phyloP scores from a whole-genome alignment of 1,140 invertebrate genomes.

The Rhyacophila brunnea region DNA sequence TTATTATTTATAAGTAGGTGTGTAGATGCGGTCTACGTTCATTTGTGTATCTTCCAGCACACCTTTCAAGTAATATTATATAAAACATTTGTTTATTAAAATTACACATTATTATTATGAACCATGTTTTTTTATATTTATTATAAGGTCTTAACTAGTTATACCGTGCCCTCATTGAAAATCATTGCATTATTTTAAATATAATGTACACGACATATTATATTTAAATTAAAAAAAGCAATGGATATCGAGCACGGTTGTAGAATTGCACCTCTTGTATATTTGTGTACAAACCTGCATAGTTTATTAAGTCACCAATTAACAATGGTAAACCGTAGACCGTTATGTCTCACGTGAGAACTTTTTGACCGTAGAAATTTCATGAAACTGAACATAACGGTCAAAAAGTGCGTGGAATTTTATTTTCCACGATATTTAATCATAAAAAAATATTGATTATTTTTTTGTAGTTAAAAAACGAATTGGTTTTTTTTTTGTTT shows the following conservation, averaged over 20 bases:
- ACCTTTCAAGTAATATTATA: constrained; percentile 32
- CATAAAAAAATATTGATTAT: too few relatives aligned
- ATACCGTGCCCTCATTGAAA: constrained; percentile 36
- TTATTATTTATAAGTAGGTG: constrained; percentile 28
- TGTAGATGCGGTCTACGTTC: constrained; percentile 30
- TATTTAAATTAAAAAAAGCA: not conserved
- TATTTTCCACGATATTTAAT: too few relatives aligned
- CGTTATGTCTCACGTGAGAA: too few relatives aligned
- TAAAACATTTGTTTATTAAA: constrained; percentile 34
- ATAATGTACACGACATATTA: too few relatives aligned
- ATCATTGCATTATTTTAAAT: not conserved
- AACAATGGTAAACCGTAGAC: too few relatives aligned
- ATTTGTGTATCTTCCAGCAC: constrained; percentile 31
- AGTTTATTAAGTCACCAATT: too few relatives aligned
- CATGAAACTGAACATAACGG: too few relatives aligned
- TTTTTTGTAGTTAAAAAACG: too few relatives aligned
- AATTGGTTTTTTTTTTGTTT: too few relatives aligned
- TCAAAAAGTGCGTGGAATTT: too few relatives aligned
- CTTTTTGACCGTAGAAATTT: not conserved
- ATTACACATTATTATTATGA: constrained; percentile 24
- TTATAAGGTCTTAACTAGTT: constrained; percentile 20
- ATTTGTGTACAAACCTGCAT: constrained; percentile 21
- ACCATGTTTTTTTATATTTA: constrained; percentile 30
- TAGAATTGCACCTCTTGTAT: constrained; percentile 33
- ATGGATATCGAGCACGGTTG: not conserved